Evolutionary conservation across 2,888 invertebrate species (phyloP), one percentile per base, ranked within the genome.

Genomic region (Pammene fasciana): DNA sequence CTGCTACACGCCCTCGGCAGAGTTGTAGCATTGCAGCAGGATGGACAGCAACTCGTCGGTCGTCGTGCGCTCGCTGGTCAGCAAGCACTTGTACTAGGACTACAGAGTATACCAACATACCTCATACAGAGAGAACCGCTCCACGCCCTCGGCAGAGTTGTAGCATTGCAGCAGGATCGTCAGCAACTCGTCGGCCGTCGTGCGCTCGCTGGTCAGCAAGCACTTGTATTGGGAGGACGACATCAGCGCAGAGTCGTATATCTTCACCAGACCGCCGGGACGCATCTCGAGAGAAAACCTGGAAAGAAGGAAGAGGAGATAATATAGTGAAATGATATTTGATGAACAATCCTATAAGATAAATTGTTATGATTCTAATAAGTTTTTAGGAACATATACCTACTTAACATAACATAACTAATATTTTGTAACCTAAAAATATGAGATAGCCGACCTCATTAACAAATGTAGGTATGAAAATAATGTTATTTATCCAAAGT

Each of bases 191-290:
- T 97, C 97, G 0, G 96, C 96, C 26, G 97, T 97, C 59, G 98
- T 98, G 80, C 96, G 94, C 78, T 97, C 97, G 75, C 97, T 97
- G 78, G 98, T 96, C 75, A 98, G 93, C 77, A 98, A 92, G 76
- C 97, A 97, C 92, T 98, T 98, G 94, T 98, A 98, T 92, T 97
- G 97, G 0, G 97, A 98, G 84, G 97, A 97, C 65, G 97, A 96
- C 94, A 97, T 97, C 74, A 98, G 93, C 45, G 97, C 97, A 16
- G 97, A 96, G 87, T 98, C 98, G 93, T 97, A 97, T 68, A 99
- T 96, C 89, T 97, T 96, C 75, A 98, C 97, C 72, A 98, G 93
- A n/a, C 97, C 97, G 43, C 98, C 98, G 6, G 97, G 95, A 73
- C 97, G 95, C 81, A 97, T 96, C 89, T 97, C 96, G 68, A 99